Base-by-base conservation (phyloP, 1,140 invertebrate genomes). In the Aphidius gifuensis region DNA sequence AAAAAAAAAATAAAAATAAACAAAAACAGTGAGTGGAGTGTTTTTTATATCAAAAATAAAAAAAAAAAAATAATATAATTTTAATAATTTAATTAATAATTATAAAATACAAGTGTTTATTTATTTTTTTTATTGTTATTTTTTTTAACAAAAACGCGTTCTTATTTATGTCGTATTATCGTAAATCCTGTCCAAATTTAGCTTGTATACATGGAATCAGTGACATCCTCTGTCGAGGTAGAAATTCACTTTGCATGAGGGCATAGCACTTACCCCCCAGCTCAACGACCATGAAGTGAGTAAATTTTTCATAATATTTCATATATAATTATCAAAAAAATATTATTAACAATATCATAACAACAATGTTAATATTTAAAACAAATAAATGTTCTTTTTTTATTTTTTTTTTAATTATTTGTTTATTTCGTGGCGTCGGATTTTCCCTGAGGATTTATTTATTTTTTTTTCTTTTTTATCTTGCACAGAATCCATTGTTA, bases 161-260 rank as follows among this genome's bases (percentile, higher is more conserved):
- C 68, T 74, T 77, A 78, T 77, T 77, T 79, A 80, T 81, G 79
- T 80, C 79, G 75, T 74, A 78, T 71, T 76, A 75, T 71, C 74
- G 76, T 58, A 77, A 78, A 66, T 80, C 75, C 64, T 77, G 76
- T 71, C 76, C 72, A 65, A 76, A 79, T 75, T 74, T 78, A 72
- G 75, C 74, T 72, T 80, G 76, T 74, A 79, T 81, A 79, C 74
- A 80, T 80, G 79, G 77, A 71, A 75, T 80, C 74, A 72, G 77
- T 70, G 79, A 81, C 66, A 74, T 78, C 71, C 64, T 76, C 67
- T 75, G 77, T 66, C 72, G 73, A 62, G 75, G 73, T 69, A 73
- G 75, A 61, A 77, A 77, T 69, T 71, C 71, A 69, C 63, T 69
- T 72, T 74, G 76, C 74, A 73, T 75, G 77, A 81, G 72, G 72